Conservation (phyloP, 2,888 invertebrate genomes). For the Ariolimax columbianus region DNA sequence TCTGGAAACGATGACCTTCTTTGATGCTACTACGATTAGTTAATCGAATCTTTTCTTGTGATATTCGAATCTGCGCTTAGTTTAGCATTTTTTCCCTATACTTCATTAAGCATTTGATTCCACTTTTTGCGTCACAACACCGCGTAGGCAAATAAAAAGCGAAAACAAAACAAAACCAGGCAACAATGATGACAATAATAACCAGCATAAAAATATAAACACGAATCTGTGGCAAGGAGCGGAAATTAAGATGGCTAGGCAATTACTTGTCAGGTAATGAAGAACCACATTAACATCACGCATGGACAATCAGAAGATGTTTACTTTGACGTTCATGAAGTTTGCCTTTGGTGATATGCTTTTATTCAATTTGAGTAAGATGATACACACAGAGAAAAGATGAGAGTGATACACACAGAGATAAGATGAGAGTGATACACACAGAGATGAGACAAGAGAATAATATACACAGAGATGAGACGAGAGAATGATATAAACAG, state of each 20-base stretch:
- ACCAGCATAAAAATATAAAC: background rate
- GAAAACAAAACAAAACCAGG: background rate
- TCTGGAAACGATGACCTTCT: slow-evolving; percentile 4
- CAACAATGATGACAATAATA: background rate
- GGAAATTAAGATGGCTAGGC: slow-evolving; percentile 19
- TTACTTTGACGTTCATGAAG: too few species aligned
- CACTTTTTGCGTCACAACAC: background rate
- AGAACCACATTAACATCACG: background rate
- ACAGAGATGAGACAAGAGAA: too few species aligned
- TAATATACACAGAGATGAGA: too few species aligned
- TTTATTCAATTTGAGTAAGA: too few species aligned
- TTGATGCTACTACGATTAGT: slow-evolving; percentile 6
- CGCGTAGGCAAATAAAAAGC: background rate
- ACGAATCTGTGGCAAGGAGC: background rate
- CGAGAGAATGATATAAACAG: too few species aligned
- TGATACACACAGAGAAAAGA: too few species aligned
- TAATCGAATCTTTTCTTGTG: slow-evolving; percentile 21
- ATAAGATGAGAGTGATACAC: too few species aligned
- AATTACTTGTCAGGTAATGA: background rate
- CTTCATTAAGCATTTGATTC: slow-evolving; percentile 10
- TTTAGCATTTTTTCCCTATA: slow-evolving; percentile 17
- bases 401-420: too few species aligned
- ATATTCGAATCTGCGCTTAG: slow-evolving; percentile 2
- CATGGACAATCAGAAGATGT: background rate
- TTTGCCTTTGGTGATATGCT: too few species aligned